Percentiles rank a stretch among this genome's conserved stretches.
These are phyloP conservation scores for Poeciliopsis turneri DNA, from an alignment of 2,797 vertebrate genomes.

Conservation along the genomic window DNA sequence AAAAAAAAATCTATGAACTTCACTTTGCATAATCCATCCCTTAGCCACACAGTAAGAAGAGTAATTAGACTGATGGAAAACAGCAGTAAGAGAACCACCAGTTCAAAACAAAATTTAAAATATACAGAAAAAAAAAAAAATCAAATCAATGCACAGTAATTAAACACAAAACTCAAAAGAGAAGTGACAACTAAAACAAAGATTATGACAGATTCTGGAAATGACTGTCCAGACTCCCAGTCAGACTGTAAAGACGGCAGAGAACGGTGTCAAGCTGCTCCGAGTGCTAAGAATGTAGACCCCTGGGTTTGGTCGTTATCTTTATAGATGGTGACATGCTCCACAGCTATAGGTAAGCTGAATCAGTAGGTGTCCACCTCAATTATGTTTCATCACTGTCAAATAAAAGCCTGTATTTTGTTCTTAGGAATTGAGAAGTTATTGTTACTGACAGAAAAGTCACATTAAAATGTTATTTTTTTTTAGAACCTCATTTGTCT, in stretches of 20 bases:
- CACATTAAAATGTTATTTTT: not conserved
- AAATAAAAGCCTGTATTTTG: constrained; percentile 15
- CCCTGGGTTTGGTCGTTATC: constrained; percentile 17
- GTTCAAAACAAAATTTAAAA: not conserved
- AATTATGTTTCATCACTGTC: constrained; percentile 12
- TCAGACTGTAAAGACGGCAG: not conserved
- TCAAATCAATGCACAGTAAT: not conserved
- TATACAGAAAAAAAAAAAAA: not conserved
- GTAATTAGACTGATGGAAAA: not conserved
- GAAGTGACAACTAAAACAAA: not conserved
- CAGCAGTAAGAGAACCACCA: not conserved
- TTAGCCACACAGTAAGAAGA: not conserved
- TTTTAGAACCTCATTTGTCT: not conserved
- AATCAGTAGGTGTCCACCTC: constrained; percentile 1
- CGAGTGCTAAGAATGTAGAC: not conserved
- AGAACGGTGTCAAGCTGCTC: not conserved
- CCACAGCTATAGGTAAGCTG: constrained; percentile 2
- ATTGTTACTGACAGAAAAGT: constrained; percentile 6
- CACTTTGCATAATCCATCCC: not conserved
- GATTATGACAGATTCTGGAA: not conserved
- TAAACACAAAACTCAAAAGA: not conserved
- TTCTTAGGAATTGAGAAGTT: constrained; percentile 16
- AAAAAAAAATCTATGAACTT: not conserved
- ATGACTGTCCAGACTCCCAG: not conserved
- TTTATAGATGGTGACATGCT: constrained; percentile 16